phyloP scores from a whole-genome alignment of 2,113 vertebrate genomes.

The Falcunculus frontatus region DNA sequence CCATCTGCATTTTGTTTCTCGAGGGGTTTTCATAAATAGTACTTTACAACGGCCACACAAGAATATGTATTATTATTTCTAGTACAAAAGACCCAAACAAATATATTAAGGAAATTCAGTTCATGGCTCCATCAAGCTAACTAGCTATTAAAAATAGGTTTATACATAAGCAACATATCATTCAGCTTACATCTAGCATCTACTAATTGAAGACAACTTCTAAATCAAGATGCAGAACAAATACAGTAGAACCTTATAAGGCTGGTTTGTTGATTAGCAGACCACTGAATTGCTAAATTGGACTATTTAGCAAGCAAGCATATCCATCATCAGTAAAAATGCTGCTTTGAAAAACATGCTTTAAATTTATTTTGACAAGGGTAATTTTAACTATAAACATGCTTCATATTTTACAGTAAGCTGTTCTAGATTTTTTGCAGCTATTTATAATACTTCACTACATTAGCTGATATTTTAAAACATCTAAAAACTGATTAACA shows the following conservation, averaged over 20 bases:
- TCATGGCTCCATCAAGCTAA: neutral
- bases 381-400: neutral
- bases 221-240: neutral
- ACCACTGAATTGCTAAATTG: neutral
- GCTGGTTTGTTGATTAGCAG: neutral
- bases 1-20: neutral
- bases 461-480: neutral
- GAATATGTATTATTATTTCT: neutral
- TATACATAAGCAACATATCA: neutral
- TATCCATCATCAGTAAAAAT: neutral
- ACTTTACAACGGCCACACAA: neutral
- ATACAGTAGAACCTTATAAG: neutral
- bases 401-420: neutral
- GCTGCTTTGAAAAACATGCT: neutral
- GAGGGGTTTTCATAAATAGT: neutral
- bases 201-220: neutral
- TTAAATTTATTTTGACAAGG: neutral
- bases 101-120: neutral
- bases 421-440: neutral
- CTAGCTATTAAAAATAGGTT: neutral
- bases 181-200: neutral
- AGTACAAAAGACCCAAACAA: neutral
- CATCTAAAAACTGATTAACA: neutral
- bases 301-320: neutral
- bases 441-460: neutral